Evolutionary conservation across 2,113 vertebrate genomes (phyloP).

Genomic region (Pogonocichla stellata): DNA sequence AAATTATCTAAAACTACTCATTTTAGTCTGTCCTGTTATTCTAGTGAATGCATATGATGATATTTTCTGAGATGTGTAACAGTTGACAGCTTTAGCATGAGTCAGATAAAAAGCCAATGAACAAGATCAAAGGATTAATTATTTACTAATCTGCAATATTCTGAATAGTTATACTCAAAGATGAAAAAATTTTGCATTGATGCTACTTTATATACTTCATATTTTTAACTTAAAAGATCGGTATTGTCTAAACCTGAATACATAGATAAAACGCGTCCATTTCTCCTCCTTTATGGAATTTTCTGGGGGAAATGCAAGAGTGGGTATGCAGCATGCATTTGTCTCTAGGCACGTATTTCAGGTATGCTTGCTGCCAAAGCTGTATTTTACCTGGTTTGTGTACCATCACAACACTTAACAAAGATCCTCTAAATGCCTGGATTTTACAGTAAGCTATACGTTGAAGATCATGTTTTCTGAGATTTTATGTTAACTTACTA

Average conservation of each 20-base stretch:
- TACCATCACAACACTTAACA: not conserved
- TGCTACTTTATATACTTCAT: not conserved
- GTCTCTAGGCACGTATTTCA: not conserved
- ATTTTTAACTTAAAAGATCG: slow-evolving; percentile 31
- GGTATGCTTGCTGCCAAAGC: not conserved
- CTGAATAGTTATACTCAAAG: not conserved
- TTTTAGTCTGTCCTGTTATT: slow-evolving; percentile 68
- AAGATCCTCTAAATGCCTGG: not conserved
- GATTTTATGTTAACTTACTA: not conserved
- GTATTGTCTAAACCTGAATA: not conserved
- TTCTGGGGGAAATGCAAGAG: not conserved
- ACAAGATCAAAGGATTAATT: slow-evolving; percentile 24
- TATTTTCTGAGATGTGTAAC: slow-evolving; percentile 54
- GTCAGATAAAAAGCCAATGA: slow-evolving; percentile 45
- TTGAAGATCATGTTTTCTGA: not conserved
- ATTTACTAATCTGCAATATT: slow-evolving; percentile 38
- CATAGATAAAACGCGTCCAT: not conserved
- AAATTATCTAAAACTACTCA: slow-evolving; percentile 77
- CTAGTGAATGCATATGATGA: slow-evolving; percentile 53
- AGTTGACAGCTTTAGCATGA: slow-evolving; percentile 55
- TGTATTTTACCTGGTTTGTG: not conserved
- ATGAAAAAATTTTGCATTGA: slow-evolving; percentile 12
- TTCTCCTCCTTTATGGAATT: not conserved
- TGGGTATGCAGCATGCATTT: not conserved
- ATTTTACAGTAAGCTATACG: not conserved